phyloP scores from a whole-genome alignment of 35 echinoderm and acorn worm genomes.

The Chiridota heheva region DNA sequence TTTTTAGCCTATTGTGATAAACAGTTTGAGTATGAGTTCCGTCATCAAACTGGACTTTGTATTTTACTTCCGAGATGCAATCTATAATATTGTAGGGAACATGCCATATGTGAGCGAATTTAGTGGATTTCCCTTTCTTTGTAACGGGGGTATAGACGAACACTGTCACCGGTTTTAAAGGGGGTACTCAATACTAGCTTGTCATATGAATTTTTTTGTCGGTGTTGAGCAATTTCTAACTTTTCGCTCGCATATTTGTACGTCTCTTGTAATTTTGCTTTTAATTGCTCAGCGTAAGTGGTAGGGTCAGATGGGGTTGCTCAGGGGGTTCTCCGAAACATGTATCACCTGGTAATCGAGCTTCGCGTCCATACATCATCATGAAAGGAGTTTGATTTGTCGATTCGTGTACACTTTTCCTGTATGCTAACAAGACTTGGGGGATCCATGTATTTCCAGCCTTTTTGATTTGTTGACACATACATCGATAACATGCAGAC shows the following conservation, averaged over 20 bases:
- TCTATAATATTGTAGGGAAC: conserved; percentile 55
- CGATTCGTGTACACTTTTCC: background rate
- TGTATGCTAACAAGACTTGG: background rate
- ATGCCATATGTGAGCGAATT: conserved; percentile 50
- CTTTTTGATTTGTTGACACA: background rate
- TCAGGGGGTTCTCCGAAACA: too few relatives aligned
- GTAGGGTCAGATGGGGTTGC: too few relatives aligned
- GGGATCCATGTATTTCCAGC: background rate
- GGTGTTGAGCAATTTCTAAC: background rate
- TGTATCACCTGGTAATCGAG: background rate
- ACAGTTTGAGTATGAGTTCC: too few relatives aligned
- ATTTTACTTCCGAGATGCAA: conserved; percentile 54
- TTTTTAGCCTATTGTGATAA: too few relatives aligned
- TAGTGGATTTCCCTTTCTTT: conserved; percentile 41
- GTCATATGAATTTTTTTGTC: conserved; percentile 31
- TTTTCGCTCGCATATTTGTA: too few relatives aligned
- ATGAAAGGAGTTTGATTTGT: background rate
- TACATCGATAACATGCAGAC: conserved; percentile 31
- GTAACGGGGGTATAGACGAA: conserved; percentile 53
- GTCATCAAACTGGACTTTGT: too few relatives aligned
- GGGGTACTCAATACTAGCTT: background rate
- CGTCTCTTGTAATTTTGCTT: too few relatives aligned
- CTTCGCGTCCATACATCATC: background rate
- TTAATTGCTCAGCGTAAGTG: too few relatives aligned
- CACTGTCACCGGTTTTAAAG: conserved; percentile 31